Evolutionary conservation across 2,113 vertebrate species (phyloP).

Genomic region (Dolichallabes microphthalmus): DNA sequence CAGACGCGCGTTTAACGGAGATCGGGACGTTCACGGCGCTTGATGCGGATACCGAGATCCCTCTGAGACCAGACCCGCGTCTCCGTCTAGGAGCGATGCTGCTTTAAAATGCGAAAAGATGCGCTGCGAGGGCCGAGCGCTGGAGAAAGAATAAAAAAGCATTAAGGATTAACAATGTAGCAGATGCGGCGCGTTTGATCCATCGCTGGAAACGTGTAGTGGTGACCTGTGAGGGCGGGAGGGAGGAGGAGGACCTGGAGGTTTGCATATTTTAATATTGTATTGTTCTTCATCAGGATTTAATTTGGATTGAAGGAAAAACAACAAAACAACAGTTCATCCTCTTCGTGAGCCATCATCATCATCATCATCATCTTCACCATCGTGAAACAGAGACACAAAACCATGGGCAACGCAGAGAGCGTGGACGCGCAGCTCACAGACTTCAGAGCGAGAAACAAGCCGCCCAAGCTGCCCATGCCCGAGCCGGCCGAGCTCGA

Average conservation of each 20-base stretch:
- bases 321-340: not conserved
- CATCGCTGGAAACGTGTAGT: constrained; percentile 40
- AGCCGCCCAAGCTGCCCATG: constrained; percentile 90
- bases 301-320: not conserved
- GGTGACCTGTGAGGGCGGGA: not conserved
- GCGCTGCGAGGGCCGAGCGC: constrained; percentile 41
- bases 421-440: constrained; percentile 91
- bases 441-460: constrained; percentile 84
- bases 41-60: not conserved
- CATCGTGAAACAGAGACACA: constrained; percentile 35
- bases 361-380: not conserved
- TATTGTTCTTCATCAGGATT: not conserved
- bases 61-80: constrained; percentile 7
- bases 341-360: constrained; percentile 16
- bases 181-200: constrained; percentile 36
- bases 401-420: constrained; percentile 77
- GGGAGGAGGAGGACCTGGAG: not conserved
- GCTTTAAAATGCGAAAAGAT: constrained; percentile 34
- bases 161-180: constrained; percentile 41
- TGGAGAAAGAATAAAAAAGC: constrained; percentile 24
- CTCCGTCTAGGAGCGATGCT: constrained; percentile 29
- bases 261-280: not conserved
- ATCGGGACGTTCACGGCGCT: constrained; percentile 36
- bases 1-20: constrained; percentile 32
- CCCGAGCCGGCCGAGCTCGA: constrained; percentile 89